phyloP scores from a whole-genome alignment of 2,888 invertebrate genomes.

The Habroteleia sp. region DNA sequence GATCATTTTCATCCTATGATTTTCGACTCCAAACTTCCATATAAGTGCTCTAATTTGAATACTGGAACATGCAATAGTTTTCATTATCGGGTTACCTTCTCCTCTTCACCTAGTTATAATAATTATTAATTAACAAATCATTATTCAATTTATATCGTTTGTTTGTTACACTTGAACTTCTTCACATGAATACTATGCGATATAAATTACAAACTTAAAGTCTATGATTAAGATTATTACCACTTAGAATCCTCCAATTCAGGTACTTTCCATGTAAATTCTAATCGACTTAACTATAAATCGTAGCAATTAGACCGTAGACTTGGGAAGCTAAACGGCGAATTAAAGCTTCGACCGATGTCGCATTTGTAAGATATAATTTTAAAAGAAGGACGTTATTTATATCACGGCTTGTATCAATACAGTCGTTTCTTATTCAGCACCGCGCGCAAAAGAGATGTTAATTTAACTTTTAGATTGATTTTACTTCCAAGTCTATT shows the following conservation, averaged over 20 bases:
- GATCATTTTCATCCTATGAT: no score
- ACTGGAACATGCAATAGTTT: no score
- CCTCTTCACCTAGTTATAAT: no score
- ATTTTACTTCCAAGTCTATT: conserved; percentile 60
- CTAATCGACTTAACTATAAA: conserved; percentile 22
- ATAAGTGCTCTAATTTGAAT: no score
- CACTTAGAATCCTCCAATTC: not conserved
- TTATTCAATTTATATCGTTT: no score
- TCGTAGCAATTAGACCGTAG: conserved; percentile 12
- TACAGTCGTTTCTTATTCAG: conserved; percentile 38
- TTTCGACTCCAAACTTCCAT: no score
- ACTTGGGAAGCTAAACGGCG: conserved; percentile 2
- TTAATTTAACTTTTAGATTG: conserved; percentile 65
- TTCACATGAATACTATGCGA: no score
- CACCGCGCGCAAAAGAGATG: conserved; percentile 35
- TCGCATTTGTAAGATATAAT: conserved; percentile 1
- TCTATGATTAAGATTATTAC: conserved; percentile 3
- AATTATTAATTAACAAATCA: no score
- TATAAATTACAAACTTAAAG: no score
- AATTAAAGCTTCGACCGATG: conserved; percentile 20
- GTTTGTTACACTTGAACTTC: no score
- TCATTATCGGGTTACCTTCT: no score
- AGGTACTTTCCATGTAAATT: conserved; percentile 18
- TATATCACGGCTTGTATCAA: conserved; percentile 47
- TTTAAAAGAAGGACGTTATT: conserved; percentile 40